Evolutionary conservation across 2,888 invertebrate genomes (phyloP), one percentile per base, ranked within the genome.

Genomic region (Scaeva pyrastri): DNA sequence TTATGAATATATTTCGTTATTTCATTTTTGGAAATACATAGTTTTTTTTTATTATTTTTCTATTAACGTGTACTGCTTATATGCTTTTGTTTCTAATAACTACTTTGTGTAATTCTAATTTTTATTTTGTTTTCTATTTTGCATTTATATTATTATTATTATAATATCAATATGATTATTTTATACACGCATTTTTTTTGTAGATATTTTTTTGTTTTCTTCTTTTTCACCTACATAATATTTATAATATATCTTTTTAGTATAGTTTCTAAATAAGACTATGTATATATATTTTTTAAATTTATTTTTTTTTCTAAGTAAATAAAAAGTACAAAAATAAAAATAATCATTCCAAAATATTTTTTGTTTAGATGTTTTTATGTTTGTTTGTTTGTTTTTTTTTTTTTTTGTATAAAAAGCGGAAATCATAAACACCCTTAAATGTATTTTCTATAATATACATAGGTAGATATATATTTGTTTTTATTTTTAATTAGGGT

Each of bases 301-400:
- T 43, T 55, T 10, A 16, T 52, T 64, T 64, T 58, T 16, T 56
- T 60, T 62, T 26, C 2, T 19, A 74, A 74, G 43, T 2, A 76
- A 85, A 77, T 73, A 71, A 81, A 74, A 77, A 36, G 81, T 86
- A 86, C 64, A 86, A 86, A 85, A 86, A 77, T 81, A 77, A 86
- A 81, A 81, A 81, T 81, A 81, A 86, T 70, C 68, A 58, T 76
- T 86, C 86, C 86, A 77, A 86, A 86, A 77, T 70, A 60, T 72
- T 77, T 79, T 12, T 76, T 60, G 12, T 31, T 48, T 62, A n/a
- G n/a, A n/a, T 72, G 14, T 55, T 50, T 80, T 36, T 23, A 52
- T 39, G 12, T 58, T 14, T 75, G 48, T 26, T n/a, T n/a, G n/a
- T n/a, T n/a, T n/a, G 21, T 5, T 62, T 50, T 62, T 41, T 62